These are phyloP conservation scores for Philhelius pedissequus DNA, from an alignment of 2,888 invertebrate species.

Conservation along the genomic window DNA sequence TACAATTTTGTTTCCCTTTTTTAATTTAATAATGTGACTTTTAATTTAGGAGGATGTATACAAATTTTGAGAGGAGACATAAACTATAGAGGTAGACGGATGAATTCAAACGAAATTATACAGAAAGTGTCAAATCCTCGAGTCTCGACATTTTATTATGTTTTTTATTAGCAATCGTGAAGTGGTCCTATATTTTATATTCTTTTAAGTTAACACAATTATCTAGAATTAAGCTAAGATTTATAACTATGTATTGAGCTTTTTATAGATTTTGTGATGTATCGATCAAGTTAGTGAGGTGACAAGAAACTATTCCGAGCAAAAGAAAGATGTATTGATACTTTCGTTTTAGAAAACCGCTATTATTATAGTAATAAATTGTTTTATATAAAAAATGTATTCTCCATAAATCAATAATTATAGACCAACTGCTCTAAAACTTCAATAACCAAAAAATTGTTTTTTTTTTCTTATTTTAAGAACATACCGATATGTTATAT, in stretches of 20 bases:
- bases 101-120: not conserved
- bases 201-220: not conserved
- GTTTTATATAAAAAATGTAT: no score
- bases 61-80: not conserved
- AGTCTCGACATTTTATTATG: not conserved
- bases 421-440: no score
- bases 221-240: not conserved
- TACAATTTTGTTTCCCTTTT: not conserved
- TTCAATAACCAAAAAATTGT: no score
- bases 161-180: not conserved
- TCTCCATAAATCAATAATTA: no score
- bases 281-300: no score
- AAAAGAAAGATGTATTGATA: no score
- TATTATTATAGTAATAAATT: no score
- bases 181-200: not conserved
- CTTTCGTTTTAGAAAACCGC: no score
- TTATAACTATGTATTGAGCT: not conserved
- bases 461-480: no score
- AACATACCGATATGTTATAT: no score
- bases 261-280: not conserved
- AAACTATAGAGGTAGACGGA: not conserved
- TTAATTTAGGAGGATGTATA: not conserved
- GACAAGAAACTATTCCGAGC: no score
- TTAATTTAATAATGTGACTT: slow-evolving; percentile 11
- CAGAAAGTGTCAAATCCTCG: not conserved